phyloP scores from a whole-genome alignment of 2,797 vertebrate genomes.

The Spea hammondii region DNA sequence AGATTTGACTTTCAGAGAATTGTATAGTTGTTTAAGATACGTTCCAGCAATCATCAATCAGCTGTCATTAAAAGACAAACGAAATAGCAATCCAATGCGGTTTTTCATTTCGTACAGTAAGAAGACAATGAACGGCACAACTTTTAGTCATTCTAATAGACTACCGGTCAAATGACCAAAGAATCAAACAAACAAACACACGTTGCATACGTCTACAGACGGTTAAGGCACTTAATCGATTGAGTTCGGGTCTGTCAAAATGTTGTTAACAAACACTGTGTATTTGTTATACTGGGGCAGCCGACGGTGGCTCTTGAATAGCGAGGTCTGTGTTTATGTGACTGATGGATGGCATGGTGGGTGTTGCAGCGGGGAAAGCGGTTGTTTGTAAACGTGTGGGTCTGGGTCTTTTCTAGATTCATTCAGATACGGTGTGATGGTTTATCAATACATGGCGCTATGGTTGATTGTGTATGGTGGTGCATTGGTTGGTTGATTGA shows the following conservation, averaged over 20 bases:
- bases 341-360: too few species aligned
- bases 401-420: too few species aligned
- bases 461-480: too few species aligned
- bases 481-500: too few species aligned
- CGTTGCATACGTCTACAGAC: slow-evolving; percentile 97
- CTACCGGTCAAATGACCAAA: too few species aligned
- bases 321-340: too few species aligned
- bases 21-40: slow-evolving; percentile 62
- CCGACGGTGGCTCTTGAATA: slow-evolving; percentile 17
- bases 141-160: slow-evolving; percentile 65
- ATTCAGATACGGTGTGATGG: too few species aligned
- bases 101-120: slow-evolving; percentile 62
- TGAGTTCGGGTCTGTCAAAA: slow-evolving; percentile 71
- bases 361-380: too few species aligned
- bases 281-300: slow-evolving; percentile 49
- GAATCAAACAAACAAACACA: too few species aligned
- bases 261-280: slow-evolving; percentile 54
- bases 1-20: slow-evolving; percentile 34
- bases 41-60: slow-evolving; percentile 67
- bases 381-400: too few species aligned
- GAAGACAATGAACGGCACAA: slow-evolving; percentile 67
- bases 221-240: slow-evolving; percentile 94
- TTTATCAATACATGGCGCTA: too few species aligned
- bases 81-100: slow-evolving; percentile 66
- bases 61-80: slow-evolving; percentile 66